phyloP scores from a whole-genome alignment of 2,888 invertebrate genomes.

The Dolomedes plantarius region DNA sequence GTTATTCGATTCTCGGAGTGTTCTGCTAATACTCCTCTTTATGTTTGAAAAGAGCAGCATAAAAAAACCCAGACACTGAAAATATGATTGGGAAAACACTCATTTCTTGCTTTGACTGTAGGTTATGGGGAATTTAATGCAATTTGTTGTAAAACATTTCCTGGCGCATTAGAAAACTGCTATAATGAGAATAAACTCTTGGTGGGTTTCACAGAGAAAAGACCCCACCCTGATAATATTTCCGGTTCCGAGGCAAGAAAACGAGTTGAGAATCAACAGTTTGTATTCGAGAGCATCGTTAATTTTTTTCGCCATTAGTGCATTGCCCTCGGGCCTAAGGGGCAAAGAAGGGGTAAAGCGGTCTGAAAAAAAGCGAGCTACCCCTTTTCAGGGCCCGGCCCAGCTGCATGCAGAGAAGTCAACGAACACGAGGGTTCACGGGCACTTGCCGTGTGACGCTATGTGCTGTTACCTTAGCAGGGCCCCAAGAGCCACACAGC shows the following conservation, averaged over 20 bases:
- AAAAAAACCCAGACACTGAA: no score
- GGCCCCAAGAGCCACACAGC: constrained; percentile 34
- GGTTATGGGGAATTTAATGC: no score
- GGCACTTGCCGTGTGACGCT: constrained; percentile 68
- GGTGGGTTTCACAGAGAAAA: no score
- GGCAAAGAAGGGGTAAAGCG: constrained; percentile 55
- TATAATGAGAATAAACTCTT: no score
- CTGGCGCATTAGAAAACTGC: no score
- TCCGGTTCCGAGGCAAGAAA: neutral
- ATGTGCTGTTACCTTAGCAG: constrained; percentile 39
- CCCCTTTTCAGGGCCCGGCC: constrained; percentile 39
- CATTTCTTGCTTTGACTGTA: no score
- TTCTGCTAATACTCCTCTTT: no score
- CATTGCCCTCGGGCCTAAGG: constrained; percentile 46
- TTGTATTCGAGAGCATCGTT: neutral
- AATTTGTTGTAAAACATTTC: no score
- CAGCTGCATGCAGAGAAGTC: constrained; percentile 45
- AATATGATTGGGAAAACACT: no score
- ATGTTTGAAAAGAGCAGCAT: no score
- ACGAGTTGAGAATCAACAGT: neutral
- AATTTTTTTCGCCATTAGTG: constrained; percentile 15
- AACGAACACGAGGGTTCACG: constrained; percentile 50
- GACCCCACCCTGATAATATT: neutral
- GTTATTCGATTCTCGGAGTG: no score
- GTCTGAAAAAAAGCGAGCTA: constrained; percentile 30